Base-by-base conservation (phyloP, 2,888 invertebrate genomes). In the Polydesmus complanatus region DNA sequence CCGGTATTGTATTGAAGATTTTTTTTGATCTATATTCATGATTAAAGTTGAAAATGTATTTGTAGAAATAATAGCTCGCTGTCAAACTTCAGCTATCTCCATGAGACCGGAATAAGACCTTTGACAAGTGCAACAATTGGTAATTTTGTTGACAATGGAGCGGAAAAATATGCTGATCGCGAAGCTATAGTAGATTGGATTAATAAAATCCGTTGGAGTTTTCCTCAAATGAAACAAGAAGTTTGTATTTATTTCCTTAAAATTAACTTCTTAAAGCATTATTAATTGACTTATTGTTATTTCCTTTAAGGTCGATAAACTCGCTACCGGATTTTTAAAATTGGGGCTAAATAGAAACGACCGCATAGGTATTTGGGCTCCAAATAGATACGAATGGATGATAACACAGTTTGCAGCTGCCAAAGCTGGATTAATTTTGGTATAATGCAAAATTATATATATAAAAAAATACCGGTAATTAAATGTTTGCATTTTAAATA, bases 311-410 rank as follows among this genome's bases (percentile, higher is more conserved):
- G 27, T 58, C n/a, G 5, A 49, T 21, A 58, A 52, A 58, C 69
- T 89, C 2, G 88, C 88, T 0, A 83, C 84, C 0, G 86, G 86
- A 1, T 75, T 91, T 0, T 67, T 79, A 18, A 78, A 80, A 49
- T 68, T 87, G 25, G 89, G 89, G 0, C 68, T 90, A 21, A 70
- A 80, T 60, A 78, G 74, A 27, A 88, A 88, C 0, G 90, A 92
- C 69, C 74, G 85, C 8, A 70, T 93, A 1, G 90, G 85, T 0
- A 76, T 92, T 25, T 89, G 87, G 85, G 81, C 84, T 0, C 87
- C 88, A 0, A 92, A 89, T 73, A 76, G 78, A 47, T 71, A 80
- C 54, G 84, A 88, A 69, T 93, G 91, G 91, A 79, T 84, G 63
- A 67, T 88, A 0, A 75, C 81, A 0, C 81, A 84, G 71, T 74